Base-by-base conservation (phyloP, 2,113 vertebrate species). In the Lonchura striata region DNA sequence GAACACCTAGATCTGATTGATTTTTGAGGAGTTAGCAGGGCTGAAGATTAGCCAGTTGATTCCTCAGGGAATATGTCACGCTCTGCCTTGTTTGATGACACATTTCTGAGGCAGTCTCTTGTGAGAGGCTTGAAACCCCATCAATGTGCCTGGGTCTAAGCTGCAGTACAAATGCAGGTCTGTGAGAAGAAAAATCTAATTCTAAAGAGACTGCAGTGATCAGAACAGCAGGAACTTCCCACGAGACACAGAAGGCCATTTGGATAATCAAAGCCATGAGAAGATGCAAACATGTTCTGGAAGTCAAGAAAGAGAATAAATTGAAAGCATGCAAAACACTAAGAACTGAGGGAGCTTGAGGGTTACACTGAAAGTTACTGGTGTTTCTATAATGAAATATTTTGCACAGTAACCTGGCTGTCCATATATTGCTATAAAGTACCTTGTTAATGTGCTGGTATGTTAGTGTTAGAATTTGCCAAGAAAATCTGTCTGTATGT, bases 391-490 rank as follows among this genome's bases (percentile, higher is more conserved):
- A 87, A 69, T 24, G 30, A 89, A 85, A 42, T 82, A 80, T 82
- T 92, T 72, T 94, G 53, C 33, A 80, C 63, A 72, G 89, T 87
- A 82, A 92, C 47, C 23, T 88, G 54, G 49, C 33, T 68, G 69
- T 60, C 69, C 11, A 2, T 78, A 50, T 79, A 72, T 61, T 95
- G 13, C 74, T 80, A 82, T 82, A 74, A 95, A 94, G 30, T 87
- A 85, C 82, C 75, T 80, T 92, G 63, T 94, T 94, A 96, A 94
- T 94, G 89, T 87, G 84, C 91, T 95, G 84, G 79, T 94, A 92
- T 82, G 86, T 97, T 95, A 91, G 84, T 77, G 66, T 77, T 88
- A 82, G 84, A 80, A 85, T 94, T 86, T 94, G 91, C 89, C 93
- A 96, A 85, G 81, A 89, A 95, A 94, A 94, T 92, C 77, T 76